A percentile compares a stretch with the other conserved stretches of the same genome.
Evolutionary conservation across 2,113 vertebrate genomes (phyloP).

Genomic region (Neolamprologus falcicula): DNA sequence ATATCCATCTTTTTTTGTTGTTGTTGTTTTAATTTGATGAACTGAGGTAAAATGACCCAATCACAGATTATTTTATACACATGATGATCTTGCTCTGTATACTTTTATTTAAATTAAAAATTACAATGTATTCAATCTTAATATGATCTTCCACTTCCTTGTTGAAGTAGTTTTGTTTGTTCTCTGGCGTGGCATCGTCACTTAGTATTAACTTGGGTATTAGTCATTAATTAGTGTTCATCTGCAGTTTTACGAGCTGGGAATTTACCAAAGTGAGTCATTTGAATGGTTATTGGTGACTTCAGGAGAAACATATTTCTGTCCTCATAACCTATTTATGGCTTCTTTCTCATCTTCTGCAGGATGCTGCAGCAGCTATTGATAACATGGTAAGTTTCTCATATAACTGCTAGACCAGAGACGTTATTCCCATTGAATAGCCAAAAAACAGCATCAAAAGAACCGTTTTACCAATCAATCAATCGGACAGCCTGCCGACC

Average conservation of each 20-base stretch:
- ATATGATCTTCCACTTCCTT: neutral
- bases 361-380: slow-evolving; percentile 95
- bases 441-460: neutral
- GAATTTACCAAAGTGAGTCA: neutral
- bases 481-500: rapidly evolving
- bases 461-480: neutral
- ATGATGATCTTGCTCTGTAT: neutral
- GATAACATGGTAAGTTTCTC: slow-evolving; percentile 87
- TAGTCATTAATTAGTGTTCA: neutral
- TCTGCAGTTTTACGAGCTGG: neutral
- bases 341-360: neutral
- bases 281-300: neutral
- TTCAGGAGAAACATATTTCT: neutral
- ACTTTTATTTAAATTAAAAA: neutral
- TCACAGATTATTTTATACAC: neutral
- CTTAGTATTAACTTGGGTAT: neutral
- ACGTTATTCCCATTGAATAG: neutral
- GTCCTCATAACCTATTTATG: neutral
- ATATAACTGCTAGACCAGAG: neutral
- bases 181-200: neutral
- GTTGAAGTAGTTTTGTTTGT: neutral
- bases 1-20: neutral
- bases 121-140: neutral
- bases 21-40: neutral
- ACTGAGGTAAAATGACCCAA: neutral